Conservation (phyloP, 1,140 invertebrate species). For the Trachymyrmex cornetzi region DNA sequence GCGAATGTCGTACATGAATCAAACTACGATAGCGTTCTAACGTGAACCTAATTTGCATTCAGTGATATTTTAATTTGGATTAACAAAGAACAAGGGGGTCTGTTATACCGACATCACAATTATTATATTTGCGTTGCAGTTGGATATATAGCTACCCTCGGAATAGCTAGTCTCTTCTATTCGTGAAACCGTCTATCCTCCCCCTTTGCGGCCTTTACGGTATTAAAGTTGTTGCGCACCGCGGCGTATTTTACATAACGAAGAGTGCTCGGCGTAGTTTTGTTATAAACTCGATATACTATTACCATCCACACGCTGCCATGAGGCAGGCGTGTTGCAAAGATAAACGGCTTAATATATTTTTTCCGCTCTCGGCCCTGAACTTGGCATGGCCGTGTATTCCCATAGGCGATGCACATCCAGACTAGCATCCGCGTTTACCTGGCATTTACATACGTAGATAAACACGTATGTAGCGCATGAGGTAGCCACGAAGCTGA, state of each 20-base stretch:
- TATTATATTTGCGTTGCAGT: neutral
- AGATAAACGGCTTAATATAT: slow-evolving; percentile 57
- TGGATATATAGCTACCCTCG: neutral
- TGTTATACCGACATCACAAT: neutral
- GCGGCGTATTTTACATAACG: slow-evolving; percentile 34
- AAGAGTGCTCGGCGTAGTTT: neutral
- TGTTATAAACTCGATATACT: slow-evolving; percentile 39
- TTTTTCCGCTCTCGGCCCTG: slow-evolving; percentile 38
- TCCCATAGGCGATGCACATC: slow-evolving; percentile 50
- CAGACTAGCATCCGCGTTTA: slow-evolving; percentile 54
- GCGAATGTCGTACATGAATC: neutral
- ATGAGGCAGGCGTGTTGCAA: slow-evolving; percentile 35
- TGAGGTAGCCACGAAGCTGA: neutral
- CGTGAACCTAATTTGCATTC: neutral
- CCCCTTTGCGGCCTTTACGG: neutral
- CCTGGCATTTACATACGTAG: slow-evolving; percentile 54
- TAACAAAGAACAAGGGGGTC: neutral
- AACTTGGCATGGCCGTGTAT: slow-evolving; percentile 46
- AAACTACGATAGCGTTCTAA: slow-evolving; percentile 12
- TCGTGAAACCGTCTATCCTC: neutral
- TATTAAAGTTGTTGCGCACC: neutral
- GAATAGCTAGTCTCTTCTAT: neutral
- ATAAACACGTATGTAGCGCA: slow-evolving; percentile 49
- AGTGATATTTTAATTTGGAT: neutral
- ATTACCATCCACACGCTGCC: neutral